Evolutionary conservation across 1,140 invertebrate species (phyloP).

Genomic region (Hyles euphorbiae): DNA sequence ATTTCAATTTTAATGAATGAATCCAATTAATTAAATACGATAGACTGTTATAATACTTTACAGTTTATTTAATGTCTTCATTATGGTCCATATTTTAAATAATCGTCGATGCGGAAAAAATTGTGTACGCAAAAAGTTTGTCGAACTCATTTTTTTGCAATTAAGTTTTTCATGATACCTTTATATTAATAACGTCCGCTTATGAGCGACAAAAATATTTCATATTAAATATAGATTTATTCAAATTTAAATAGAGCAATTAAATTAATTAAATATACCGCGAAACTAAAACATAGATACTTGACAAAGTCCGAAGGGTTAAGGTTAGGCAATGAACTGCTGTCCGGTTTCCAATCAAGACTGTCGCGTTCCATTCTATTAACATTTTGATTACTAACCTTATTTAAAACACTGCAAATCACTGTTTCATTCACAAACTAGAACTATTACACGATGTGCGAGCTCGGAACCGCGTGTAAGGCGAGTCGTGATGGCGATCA

Average conservation of each 20-base stretch:
- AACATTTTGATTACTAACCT: constrained; percentile 44
- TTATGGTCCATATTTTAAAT: neutral
- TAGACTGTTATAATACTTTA: constrained; percentile 12
- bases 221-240: neutral
- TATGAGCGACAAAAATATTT: no score
- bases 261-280: neutral
- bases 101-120: neutral
- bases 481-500: constrained; percentile 20
- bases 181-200: neutral
- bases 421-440: constrained; percentile 38
- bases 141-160: neutral
- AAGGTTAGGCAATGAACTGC: constrained; percentile 16
- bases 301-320: constrained; percentile 6
- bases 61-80: constrained; percentile 9
- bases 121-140: neutral
- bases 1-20: constrained; percentile 35
- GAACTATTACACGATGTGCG: constrained; percentile 17
- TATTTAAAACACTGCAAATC: constrained; percentile 45
- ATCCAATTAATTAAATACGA: constrained; percentile 27
- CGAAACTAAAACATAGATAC: neutral
- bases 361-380: neutral
- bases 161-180: neutral
- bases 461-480: constrained; percentile 34
- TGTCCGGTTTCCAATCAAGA: constrained; percentile 9
- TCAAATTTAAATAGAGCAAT: neutral